phyloP scores from a whole-genome alignment of 2,113 vertebrate species.

The Leucopternis melanops region DNA sequence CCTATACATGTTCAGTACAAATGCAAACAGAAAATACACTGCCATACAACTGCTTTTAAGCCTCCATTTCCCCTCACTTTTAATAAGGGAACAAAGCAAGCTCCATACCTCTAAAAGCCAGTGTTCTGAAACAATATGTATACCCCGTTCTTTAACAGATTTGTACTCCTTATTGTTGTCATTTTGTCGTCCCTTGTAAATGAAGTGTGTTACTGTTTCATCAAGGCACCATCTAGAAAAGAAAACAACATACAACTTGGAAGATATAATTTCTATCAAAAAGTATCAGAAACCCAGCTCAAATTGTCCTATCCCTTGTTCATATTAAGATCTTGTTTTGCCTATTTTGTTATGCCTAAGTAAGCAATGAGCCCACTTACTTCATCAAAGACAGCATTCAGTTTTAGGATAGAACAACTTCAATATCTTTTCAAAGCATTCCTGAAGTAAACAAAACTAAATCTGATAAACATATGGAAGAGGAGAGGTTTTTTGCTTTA shows the following conservation, averaged over 20 bases:
- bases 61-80: background rate
- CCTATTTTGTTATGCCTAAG: background rate
- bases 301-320: background rate
- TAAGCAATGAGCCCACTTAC: background rate
- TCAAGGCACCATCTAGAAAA: conserved; percentile 89
- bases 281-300: background rate
- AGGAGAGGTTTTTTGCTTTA: background rate
- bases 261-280: background rate
- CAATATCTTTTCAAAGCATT: background rate
- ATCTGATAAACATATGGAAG: background rate
- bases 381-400: background rate
- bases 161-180: conserved; percentile 90
- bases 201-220: conserved; percentile 93
- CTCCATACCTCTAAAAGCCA: conserved; percentile 89
- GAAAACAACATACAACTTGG: background rate
- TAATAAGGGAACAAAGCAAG: background rate
- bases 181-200: conserved; percentile 92
- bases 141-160: conserved; percentile 84
- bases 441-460: background rate
- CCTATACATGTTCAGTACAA: background rate
- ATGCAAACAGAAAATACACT: background rate
- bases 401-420: background rate
- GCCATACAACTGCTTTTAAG: background rate
- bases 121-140: conserved; percentile 90
- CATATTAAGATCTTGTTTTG: background rate